A percentile compares a stretch with the other conserved stretches of the same genome.
These are phyloP conservation scores for Lepus oiostolus DNA, from an alignment of 2,797 vertebrate species.

Conservation along the genomic window DNA sequence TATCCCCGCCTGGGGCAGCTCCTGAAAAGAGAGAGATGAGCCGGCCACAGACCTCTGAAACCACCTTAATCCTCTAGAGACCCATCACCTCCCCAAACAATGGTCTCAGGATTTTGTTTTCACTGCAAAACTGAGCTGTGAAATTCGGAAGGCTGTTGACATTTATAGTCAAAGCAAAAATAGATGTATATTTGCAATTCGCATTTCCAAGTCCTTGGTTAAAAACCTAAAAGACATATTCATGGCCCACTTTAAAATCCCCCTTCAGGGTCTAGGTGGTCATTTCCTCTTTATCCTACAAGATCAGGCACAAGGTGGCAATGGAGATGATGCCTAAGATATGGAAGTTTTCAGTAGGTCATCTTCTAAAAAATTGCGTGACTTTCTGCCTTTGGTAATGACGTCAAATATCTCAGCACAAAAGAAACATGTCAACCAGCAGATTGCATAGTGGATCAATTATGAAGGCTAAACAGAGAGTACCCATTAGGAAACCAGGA, in stretches of 20 bases:
- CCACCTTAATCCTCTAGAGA: not conserved
- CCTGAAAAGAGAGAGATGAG: not conserved
- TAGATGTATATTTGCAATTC: not conserved
- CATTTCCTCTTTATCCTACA: not conserved
- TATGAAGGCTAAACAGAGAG: not conserved
- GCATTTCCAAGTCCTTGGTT: not conserved
- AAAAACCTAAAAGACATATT: not conserved
- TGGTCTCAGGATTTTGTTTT: not conserved
- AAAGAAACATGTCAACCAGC: not conserved
- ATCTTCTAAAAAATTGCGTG: not conserved
- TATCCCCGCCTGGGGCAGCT: not conserved
- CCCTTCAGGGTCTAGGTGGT: not conserved
- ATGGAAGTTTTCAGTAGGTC: not conserved
- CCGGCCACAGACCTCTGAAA: not conserved
- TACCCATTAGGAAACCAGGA: not conserved
- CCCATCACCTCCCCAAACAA: not conserved
- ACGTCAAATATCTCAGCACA: constrained; percentile 16
- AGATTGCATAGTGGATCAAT: not conserved
- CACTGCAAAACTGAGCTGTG: not conserved
- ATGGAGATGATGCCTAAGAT: not conserved
- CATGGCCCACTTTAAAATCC: not conserved
- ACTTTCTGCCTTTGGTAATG: constrained; percentile 7
- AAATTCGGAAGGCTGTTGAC: constrained; percentile 6
- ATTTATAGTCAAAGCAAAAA: constrained; percentile 15
- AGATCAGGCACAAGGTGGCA: too few relatives aligned